Evolutionary conservation across 2,888 invertebrate species (phyloP), one percentile per base, ranked within the genome.

Genomic region (Synanthedon andrenaeformis): DNA sequence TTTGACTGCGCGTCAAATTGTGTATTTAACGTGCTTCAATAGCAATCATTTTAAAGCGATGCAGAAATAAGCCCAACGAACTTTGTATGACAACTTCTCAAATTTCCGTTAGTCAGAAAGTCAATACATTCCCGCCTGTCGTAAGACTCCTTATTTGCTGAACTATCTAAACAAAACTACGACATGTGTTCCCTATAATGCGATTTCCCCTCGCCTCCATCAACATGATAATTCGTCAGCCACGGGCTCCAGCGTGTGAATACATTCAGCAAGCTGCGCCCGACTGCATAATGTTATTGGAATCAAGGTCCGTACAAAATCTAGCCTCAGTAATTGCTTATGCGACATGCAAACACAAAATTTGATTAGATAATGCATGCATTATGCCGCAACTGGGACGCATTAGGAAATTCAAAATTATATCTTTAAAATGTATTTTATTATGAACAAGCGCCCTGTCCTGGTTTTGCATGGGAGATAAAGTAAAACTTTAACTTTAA

Each of bases 91-190:
- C 35, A 35, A 35, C 35, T 10, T 35, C 10, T 45, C 45, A 45
- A 13, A 45, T n/a, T 45, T 45, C 13, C 14, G 4, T 63, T 60
- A 66, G 66, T 65, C 64, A 65, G 66, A 65, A 68, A 73, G 70
- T 74, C 76, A 74, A 75, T 75, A 70, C 70, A 74, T 72, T 66
- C 67, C 62, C 66, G 59, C 64, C 72, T 66, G 70, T 65, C 62
- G 66, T 35, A 35, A 35, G 35, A 35, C 67, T 66, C 62, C 63
- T 60, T 69, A 70, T 70, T 70, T 70, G 64, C 65, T 64, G 66
- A 74, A 72, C 57, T 55, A 52, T 55, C 64, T 65, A 67, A 62
- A 49, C 49, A 49, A 49, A 49, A 41, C 49, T 49, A 41, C 50
- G 49, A 19, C 49, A 53, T 49, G 41, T 49, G 49, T 53, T 49